A percentile compares a stretch with the other conserved stretches of the same genome.
Evolutionary conservation across 1,140 invertebrate species (phyloP).

Genomic region (Drepana arcuata): DNA sequence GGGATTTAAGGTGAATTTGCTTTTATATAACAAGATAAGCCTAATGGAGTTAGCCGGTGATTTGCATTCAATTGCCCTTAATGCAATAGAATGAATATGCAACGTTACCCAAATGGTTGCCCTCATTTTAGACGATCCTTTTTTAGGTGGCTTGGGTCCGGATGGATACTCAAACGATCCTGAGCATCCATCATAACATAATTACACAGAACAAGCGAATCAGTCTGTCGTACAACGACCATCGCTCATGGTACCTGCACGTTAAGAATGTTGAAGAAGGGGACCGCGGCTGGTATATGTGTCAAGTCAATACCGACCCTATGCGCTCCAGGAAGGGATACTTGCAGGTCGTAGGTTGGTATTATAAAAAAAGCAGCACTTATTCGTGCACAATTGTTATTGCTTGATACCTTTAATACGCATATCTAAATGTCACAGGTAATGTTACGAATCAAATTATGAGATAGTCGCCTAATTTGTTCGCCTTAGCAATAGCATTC

Average conservation of each 20-base stretch:
- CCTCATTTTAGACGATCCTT: no score
- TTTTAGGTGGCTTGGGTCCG: constrained; percentile 89
- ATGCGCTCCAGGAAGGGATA: constrained; percentile 89
- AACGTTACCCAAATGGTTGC: no score
- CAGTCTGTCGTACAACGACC: constrained; percentile 87
- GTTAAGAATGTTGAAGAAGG: constrained; percentile 86
- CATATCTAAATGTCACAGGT: no score
- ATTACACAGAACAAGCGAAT: constrained; percentile 91
- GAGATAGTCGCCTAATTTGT: no score
- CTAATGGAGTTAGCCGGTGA: no score
- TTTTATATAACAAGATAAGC: no score
- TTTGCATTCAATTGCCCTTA: no score
- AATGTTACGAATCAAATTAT: no score
- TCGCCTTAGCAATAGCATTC: no score
- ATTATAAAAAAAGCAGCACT: neutral
- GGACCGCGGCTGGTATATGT: constrained; percentile 90
- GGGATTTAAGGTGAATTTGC: constrained; percentile 93
- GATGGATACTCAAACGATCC: constrained; percentile 91
- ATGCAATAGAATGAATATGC: no score
- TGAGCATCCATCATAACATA: constrained; percentile 90
- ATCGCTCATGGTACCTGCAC: constrained; percentile 89
- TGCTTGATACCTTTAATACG: no score
- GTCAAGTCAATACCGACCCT: constrained; percentile 88
- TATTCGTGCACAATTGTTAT: no score
- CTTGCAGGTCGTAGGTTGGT: constrained; percentile 89